These are phyloP conservation scores for Fulica atra DNA, from an alignment of 2,113 vertebrate species.

Conservation along the genomic window DNA sequence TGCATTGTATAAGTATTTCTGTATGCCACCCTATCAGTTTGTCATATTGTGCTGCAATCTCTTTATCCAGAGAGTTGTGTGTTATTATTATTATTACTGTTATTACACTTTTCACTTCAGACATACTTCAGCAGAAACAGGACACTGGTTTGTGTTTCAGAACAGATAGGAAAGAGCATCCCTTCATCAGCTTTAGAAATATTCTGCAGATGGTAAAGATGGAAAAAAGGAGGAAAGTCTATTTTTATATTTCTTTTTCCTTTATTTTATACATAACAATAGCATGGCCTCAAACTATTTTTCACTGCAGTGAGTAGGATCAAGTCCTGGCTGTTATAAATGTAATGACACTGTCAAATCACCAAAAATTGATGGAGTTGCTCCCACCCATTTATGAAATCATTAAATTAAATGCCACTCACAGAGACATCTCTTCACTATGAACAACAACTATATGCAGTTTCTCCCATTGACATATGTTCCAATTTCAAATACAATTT, in stretches of 20 bases:
- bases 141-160: not conserved
- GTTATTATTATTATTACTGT: not conserved
- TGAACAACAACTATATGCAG: not conserved
- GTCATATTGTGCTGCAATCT: not conserved
- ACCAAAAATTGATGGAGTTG: not conserved
- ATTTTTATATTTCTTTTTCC: not conserved
- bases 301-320: not conserved
- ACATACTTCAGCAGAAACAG: not conserved
- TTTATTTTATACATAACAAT: not conserved
- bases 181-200: not conserved
- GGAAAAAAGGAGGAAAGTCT: not conserved
- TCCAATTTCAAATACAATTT: not conserved
- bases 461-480: not conserved
- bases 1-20: not conserved
- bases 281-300: not conserved
- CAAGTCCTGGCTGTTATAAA: not conserved
- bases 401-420: constrained; percentile 14
- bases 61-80: not conserved
- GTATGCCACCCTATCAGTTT: not conserved
- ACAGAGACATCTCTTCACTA: not conserved
- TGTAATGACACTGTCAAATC: not conserved
- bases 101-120: not conserved
- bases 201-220: not conserved
- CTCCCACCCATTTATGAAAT: not conserved
- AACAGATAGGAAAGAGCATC: not conserved